Evolutionary conservation across 2,888 invertebrate species (phyloP).

Genomic region (Dexiosoma caninum): DNA sequence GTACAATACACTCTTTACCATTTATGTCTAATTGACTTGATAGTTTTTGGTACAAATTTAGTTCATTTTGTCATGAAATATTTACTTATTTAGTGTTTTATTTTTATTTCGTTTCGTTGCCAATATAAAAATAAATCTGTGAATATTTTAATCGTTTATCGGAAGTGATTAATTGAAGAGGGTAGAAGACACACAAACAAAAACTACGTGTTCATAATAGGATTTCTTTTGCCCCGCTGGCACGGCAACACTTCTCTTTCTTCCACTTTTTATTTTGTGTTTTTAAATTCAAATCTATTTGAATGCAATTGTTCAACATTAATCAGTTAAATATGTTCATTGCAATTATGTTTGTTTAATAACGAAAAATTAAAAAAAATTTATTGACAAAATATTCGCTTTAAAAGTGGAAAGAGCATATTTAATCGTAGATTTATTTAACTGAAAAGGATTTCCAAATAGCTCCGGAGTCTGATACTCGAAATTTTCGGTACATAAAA

Average conservation of each 20-base stretch:
- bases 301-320: constrained; percentile 39
- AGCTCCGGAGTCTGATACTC: too few species aligned
- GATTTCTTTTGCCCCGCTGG: constrained; percentile 14
- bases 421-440: too few species aligned
- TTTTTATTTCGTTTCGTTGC: constrained; percentile 47
- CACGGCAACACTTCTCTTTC: neutral
- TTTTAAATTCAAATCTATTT: neutral
- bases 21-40: constrained; percentile 57
- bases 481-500: too few species aligned
- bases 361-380: too few species aligned
- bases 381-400: too few species aligned
- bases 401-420: too few species aligned
- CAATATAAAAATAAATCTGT: constrained; percentile 49
- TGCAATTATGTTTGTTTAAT: too few species aligned
- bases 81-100: constrained; percentile 30
- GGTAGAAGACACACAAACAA: constrained; percentile 46
- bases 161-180: constrained; percentile 63
- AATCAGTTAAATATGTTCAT: neutral
- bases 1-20: constrained; percentile 53
- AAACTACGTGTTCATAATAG: constrained; percentile 18
- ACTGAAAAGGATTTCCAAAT: too few species aligned
- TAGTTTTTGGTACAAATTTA: constrained; percentile 53
- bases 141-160: constrained; percentile 56
- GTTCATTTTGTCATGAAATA: constrained; percentile 39
- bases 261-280: neutral